Conservation (phyloP, 1,140 invertebrate genomes). For the Sycophila sp. region DNA sequence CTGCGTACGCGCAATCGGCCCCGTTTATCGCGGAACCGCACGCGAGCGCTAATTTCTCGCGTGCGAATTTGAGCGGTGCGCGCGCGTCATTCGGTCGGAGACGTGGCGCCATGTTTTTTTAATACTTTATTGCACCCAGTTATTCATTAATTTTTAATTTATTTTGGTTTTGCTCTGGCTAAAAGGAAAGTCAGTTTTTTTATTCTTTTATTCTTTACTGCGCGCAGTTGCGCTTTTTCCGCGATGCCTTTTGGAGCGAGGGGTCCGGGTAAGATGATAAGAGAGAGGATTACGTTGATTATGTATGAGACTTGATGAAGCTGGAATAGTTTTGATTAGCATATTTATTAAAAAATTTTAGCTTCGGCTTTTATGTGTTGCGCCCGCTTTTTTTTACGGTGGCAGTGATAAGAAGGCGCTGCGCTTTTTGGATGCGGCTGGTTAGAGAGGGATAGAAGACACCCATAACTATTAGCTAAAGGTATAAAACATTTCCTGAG, state of each 20-base stretch:
- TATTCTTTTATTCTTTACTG: background rate
- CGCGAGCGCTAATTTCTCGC: slow-evolving; percentile 26
- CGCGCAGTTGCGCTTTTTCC: background rate
- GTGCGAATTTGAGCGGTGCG: slow-evolving; percentile 11
- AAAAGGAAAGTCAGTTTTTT: no score
- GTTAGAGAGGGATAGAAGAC: no score
- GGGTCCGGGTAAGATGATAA: background rate
- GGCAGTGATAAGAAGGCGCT: background rate
- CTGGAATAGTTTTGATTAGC: slow-evolving; percentile 23
- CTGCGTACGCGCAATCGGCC: slow-evolving; percentile 5
- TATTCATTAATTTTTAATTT: no score
- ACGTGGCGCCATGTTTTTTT: background rate
- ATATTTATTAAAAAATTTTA: slow-evolving; percentile 32
- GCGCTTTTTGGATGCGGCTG: no score
- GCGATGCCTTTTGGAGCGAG: background rate
- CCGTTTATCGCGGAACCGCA: slow-evolving; percentile 31
- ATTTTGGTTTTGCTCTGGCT: no score
- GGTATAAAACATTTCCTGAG: no score
- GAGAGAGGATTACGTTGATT: slow-evolving; percentile 6
- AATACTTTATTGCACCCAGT: no score
- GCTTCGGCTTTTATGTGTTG: background rate
- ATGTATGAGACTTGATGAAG: background rate
- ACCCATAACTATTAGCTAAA: no score
- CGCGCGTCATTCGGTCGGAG: background rate
- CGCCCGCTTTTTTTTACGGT: background rate